Base-by-base conservation (phyloP, 2,113 vertebrate species). In the Hemibagrus wyckioides region DNA sequence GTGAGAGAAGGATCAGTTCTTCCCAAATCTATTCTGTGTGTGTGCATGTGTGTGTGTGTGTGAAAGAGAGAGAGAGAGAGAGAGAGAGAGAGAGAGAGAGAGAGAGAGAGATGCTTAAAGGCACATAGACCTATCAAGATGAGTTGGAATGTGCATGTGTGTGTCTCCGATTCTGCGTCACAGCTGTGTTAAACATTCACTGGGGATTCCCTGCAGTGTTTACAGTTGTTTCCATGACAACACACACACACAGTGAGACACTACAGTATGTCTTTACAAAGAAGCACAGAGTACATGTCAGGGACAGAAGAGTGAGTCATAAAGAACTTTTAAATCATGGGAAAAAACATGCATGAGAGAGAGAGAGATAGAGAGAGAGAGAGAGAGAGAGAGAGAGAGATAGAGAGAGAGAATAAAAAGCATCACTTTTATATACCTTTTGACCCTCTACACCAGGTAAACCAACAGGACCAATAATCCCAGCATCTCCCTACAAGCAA, bases 401-500 rank as follows among this genome's bases (percentile, higher is more conserved):
- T 19, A 61, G 15, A 28, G n/a, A 57, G 28, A 61, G 71, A 59
- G 52, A 33, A 61, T 52, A 48, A 39, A 30, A 4, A 59, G 14
- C 8, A 44, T 76, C 44, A 50, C 23, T 15, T n/a, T 50, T 21
- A 33, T 61, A 50, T 23, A 99, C 98, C 97, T 96, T 97, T 90
- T 97, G 95, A 91, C 98, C 97, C 85, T 89, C 88, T 77, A 96
- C 95, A 82, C 98, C 98, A 86, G 92, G 90, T 88, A 96, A 91
- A 90, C 98, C 98, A 57, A 94, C 92, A 67, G 95, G 94, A 77
- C 98, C 98, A 83, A 96, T 90, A 86, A 97, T 94, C 83, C 98
- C 98, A 73, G 89, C 2, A 2, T 97, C 94, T 75, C 98, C 98
- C 98, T 99, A 90, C 85, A 94, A 93, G 84, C n/a, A 90, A 44